Conservation (phyloP, 2,113 vertebrate genomes). For the Gobio gobio region DNA sequence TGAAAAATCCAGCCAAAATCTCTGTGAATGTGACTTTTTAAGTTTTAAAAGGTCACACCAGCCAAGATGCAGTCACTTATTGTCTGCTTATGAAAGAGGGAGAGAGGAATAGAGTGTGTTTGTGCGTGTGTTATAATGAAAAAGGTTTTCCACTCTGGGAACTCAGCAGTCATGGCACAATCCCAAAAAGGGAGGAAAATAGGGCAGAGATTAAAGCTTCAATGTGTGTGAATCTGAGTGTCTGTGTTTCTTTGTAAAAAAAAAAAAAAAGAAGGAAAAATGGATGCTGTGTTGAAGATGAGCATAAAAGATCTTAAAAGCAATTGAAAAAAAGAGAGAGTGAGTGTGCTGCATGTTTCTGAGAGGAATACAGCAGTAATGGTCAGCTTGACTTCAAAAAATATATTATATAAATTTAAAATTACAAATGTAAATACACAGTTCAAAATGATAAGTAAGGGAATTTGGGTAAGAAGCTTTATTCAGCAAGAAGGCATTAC, state of each 20-base stretch:
- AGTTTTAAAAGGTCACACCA: slow-evolving; percentile 37
- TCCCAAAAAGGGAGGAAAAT: slow-evolving; percentile 70
- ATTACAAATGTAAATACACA: not conserved
- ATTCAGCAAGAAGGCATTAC: not conserved
- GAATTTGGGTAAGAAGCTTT: not conserved
- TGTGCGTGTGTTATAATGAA: slow-evolving; percentile 62
- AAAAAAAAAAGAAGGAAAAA: not conserved
- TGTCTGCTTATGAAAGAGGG: slow-evolving; percentile 36
- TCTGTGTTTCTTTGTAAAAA: slow-evolving; percentile 58
- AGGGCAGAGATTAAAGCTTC: slow-evolving; percentile 75
- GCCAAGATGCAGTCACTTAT: slow-evolving; percentile 40
- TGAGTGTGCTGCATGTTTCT: not conserved
- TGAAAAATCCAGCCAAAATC: slow-evolving; percentile 28
- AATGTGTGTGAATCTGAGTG: slow-evolving; percentile 56
- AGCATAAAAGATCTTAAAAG: slow-evolving; percentile 62
- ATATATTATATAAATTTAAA: not conserved
- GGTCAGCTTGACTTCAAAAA: not conserved
- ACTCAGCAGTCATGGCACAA: slow-evolving; percentile 69
- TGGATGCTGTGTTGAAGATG: slow-evolving; percentile 56
- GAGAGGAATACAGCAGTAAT: not conserved
- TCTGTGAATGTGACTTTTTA: slow-evolving; percentile 30
- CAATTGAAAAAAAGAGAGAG: not conserved
- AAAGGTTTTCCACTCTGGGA: slow-evolving; percentile 70
- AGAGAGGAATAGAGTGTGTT: slow-evolving; percentile 19
- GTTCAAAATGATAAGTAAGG: not conserved